Conservation (phyloP, 2,888 invertebrate species). For the Chrysolina haemoptera region DNA sequence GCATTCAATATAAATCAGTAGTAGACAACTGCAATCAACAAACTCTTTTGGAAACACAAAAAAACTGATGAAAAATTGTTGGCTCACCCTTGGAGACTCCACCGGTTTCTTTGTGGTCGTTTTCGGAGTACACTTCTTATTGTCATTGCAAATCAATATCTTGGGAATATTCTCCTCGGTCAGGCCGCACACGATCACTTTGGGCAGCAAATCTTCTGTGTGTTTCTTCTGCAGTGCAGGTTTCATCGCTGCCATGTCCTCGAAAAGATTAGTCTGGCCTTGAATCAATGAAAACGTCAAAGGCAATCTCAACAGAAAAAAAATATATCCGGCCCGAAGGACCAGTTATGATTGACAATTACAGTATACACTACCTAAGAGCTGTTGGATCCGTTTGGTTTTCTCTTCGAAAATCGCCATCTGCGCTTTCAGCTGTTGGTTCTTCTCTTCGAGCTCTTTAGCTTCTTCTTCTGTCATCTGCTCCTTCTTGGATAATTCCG, state of each 20-base stretch:
- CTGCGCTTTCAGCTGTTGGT: constrained; percentile 74
- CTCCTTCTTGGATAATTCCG: constrained; percentile 72
- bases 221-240: constrained; percentile 50
- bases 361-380: constrained; percentile 55
- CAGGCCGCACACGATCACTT: constrained; percentile 73
- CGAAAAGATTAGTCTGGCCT: constrained; percentile 67
- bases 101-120: background rate
- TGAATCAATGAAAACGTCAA: constrained; percentile 53
- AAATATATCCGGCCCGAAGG: background rate
- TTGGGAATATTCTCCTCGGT: constrained; percentile 72
- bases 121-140: constrained; percentile 21
- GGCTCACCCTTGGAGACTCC: background rate
- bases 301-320: background rate
- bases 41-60: too few species aligned
- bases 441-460: constrained; percentile 73
- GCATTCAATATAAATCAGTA: too few species aligned
- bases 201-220: constrained; percentile 68
- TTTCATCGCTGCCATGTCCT: constrained; percentile 62
- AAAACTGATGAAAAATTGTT: too few species aligned
- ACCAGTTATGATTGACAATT: constrained; percentile 4
- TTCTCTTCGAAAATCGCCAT: constrained; percentile 76
- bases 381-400: constrained; percentile 73
- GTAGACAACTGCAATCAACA: too few species aligned
- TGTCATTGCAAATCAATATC: constrained; percentile 72
- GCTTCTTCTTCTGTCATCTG: constrained; percentile 75